phyloP scores from a whole-genome alignment of 2,797 vertebrate species.

The Notolepis coatsorum region DNA sequence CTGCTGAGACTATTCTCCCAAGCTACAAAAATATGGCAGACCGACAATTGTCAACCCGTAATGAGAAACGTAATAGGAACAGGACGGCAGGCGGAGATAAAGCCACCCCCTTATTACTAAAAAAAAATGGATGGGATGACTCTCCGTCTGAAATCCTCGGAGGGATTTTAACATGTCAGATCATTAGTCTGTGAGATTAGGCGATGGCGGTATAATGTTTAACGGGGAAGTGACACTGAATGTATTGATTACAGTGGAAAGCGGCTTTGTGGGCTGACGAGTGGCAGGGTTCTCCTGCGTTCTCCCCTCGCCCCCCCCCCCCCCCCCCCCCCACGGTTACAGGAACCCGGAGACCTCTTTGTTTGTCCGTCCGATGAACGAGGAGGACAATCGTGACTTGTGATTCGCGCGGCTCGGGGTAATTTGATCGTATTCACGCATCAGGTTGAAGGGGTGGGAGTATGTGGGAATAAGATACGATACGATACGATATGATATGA shows the following conservation, averaged over 20 bases:
- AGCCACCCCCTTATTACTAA: background rate
- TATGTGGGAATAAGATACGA: no score
- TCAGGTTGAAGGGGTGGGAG: no score
- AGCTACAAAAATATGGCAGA: no score
- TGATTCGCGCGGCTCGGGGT: no score
- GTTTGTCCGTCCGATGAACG: no score
- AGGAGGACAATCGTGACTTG: no score
- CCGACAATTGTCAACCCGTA: background rate
- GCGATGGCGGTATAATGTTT: background rate
- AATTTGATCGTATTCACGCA: no score
- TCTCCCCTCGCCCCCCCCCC: no score
- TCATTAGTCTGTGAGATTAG: background rate
- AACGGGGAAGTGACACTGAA: slow-evolving; percentile 3
- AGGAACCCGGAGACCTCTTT: no score
- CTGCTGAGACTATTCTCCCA: background rate
- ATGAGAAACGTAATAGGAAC: background rate
- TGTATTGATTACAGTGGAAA: background rate
- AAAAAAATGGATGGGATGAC: background rate
- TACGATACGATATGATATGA: no score
- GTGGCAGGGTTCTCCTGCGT: no score
- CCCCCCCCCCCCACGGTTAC: no score
- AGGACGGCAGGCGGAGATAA: background rate
- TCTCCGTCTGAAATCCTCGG: background rate
- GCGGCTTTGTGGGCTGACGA: background rate
- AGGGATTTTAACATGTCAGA: slow-evolving; percentile 2